Evolutionary conservation across 2,888 invertebrate genomes (phyloP).

Genomic region (Conus canariensis): DNA sequence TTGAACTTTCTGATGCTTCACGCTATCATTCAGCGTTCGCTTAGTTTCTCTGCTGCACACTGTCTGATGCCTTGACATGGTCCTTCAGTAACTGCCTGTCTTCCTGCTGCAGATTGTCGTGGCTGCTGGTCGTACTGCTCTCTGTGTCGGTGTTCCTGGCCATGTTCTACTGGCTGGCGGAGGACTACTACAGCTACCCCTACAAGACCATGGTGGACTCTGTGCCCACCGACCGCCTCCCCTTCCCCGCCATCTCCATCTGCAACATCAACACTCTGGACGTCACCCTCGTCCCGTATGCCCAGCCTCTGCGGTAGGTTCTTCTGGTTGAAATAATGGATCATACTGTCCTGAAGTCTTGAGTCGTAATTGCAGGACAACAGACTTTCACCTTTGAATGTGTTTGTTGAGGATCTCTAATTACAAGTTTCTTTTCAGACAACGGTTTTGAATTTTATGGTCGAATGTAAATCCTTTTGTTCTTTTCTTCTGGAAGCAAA

Average conservation of each 20-base stretch:
- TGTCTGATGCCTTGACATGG: too few relatives aligned
- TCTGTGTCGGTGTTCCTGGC: not conserved
- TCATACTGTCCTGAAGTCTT: not conserved
- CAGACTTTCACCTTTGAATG: not conserved
- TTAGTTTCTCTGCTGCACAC: too few relatives aligned
- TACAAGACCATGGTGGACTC: conserved; percentile 12
- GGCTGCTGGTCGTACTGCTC: too few relatives aligned
- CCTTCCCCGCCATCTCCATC: conserved; percentile 12
- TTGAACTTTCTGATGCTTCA: too few relatives aligned
- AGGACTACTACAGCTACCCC: conserved; percentile 16
- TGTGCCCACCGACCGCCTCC: not conserved
- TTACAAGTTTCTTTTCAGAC: too few relatives aligned
- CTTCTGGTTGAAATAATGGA: not conserved
- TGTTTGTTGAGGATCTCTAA: too few relatives aligned
- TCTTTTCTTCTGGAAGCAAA: not conserved
- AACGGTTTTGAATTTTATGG: too few relatives aligned
- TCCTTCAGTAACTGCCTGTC: too few relatives aligned
- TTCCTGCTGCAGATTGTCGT: too few relatives aligned
- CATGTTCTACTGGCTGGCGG: not conserved
- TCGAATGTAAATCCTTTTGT: too few relatives aligned
- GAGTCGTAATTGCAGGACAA: not conserved
- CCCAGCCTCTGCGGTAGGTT: not conserved
- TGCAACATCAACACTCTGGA: conserved; percentile 31
- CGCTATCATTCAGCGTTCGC: too few relatives aligned
- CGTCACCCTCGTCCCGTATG: not conserved